These are phyloP conservation scores for Diphyllodes magnificus DNA, from an alignment of 2,113 vertebrate genomes.

Conservation along the genomic window DNA sequence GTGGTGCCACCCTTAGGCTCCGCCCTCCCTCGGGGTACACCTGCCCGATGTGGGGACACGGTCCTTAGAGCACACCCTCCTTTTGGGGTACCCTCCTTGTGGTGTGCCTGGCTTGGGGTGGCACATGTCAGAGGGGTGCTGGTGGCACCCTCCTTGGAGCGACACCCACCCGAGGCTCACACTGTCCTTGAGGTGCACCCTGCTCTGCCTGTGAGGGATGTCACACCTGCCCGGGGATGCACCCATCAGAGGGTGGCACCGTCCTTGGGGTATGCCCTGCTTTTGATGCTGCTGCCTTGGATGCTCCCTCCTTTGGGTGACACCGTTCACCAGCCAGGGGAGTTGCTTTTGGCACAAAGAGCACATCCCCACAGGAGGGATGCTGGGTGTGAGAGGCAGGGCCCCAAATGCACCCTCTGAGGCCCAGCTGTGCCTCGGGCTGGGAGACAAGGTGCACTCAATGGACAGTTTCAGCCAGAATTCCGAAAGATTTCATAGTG, in stretches of 20 bases:
- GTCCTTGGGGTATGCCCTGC: not conserved
- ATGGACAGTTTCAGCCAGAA: not conserved
- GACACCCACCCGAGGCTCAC: not conserved
- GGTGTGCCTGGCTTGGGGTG: no score
- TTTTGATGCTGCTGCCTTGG: not conserved
- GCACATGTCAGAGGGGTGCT: not conserved
- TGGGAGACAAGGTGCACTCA: not conserved
- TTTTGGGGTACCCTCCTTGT: not conserved
- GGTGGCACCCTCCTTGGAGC: not conserved
- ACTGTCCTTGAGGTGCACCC: fast-evolving
- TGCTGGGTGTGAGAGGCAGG: not conserved
- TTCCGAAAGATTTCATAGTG: not conserved
- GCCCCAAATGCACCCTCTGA: fast-evolving
- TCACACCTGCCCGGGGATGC: no score
- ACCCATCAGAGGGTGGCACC: not conserved
- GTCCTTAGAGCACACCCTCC: no score
- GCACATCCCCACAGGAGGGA: not conserved
- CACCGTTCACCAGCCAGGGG: not conserved
- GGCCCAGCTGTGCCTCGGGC: not conserved
- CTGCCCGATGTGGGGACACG: not conserved
- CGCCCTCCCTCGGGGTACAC: no score
- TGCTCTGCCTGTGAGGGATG: not conserved
- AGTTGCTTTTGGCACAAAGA: not conserved
- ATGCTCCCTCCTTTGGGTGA: not conserved
- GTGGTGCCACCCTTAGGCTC: no score